Evolutionary conservation across 2,888 invertebrate genomes (phyloP).

Genomic region (Gibbula magus): DNA sequence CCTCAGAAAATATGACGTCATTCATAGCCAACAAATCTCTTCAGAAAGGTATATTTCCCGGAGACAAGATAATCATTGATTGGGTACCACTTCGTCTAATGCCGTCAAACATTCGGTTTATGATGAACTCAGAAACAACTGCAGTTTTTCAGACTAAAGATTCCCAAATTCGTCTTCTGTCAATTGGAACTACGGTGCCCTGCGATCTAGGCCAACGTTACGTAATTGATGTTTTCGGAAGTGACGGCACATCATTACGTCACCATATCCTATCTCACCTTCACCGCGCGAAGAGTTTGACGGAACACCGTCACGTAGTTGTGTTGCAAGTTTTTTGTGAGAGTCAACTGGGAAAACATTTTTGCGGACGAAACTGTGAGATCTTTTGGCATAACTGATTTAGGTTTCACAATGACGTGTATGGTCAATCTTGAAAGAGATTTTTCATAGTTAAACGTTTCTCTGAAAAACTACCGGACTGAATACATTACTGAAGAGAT

Average conservation of each 20-base stretch:
- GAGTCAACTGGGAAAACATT: too few relatives aligned
- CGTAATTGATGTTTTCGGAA: neutral
- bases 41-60: neutral
- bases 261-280: neutral
- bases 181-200: neutral
- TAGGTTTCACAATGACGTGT: too few relatives aligned
- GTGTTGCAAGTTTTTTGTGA: neutral
- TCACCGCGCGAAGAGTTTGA: neutral
- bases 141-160: neutral
- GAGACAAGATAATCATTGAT: neutral
- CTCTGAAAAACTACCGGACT: neutral
- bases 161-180: neutral
- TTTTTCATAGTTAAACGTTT: too few relatives aligned
- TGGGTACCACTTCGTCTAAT: slow-evolving; percentile 1
- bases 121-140: neutral
- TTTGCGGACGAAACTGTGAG: neutral
- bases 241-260: neutral
- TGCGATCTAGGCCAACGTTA: neutral
- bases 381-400: too few relatives aligned
- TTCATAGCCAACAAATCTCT: neutral
- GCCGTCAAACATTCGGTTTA: neutral
- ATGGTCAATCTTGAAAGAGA: neutral
- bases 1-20: neutral
- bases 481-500: neutral
- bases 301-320: neutral